phyloP scores from a whole-genome alignment of 1,140 invertebrate genomes.

The Phthorimaea operculella region DNA sequence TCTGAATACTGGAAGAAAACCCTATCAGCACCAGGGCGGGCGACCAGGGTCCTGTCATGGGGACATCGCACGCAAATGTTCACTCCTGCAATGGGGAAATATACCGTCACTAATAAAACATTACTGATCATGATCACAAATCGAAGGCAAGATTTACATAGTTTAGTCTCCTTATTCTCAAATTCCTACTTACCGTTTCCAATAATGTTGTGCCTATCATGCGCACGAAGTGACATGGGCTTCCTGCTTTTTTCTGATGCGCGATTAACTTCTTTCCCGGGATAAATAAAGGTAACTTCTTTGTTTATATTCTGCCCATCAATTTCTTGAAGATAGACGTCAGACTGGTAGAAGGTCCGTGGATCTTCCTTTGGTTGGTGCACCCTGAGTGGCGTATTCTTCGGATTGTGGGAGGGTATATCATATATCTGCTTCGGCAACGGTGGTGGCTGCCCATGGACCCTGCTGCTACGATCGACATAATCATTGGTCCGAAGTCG shows the following conservation, averaged over 20 bases:
- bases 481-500: slow-evolving; percentile 38
- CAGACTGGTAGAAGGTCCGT: slow-evolving; percentile 53
- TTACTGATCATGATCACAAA: too few relatives aligned
- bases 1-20: slow-evolving; percentile 28
- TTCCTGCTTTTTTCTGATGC: slow-evolving; percentile 7
- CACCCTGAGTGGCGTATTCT: slow-evolving; percentile 25
- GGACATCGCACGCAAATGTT: slow-evolving; percentile 44
- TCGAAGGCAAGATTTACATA: background rate
- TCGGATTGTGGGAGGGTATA: background rate
- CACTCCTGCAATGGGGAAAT: slow-evolving; percentile 1
- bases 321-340: slow-evolving; percentile 49
- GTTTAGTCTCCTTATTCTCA: background rate
- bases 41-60: slow-evolving; percentile 45
- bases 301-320: slow-evolving; percentile 33
- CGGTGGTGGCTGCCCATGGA: slow-evolving; percentile 21
- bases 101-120: too few relatives aligned
- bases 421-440: slow-evolving; percentile 11
- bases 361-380: slow-evolving; percentile 53
- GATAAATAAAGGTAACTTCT: slow-evolving; percentile 40
- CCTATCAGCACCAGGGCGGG: slow-evolving; percentile 33
- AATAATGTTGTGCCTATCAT: background rate
- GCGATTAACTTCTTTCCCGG: slow-evolving; percentile 39
- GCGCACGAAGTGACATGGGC: background rate
- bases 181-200: background rate
- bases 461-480: slow-evolving; percentile 44